Evolutionary conservation across 2,113 vertebrate genomes (phyloP).

Genomic region (Procavia capensis): DNA sequence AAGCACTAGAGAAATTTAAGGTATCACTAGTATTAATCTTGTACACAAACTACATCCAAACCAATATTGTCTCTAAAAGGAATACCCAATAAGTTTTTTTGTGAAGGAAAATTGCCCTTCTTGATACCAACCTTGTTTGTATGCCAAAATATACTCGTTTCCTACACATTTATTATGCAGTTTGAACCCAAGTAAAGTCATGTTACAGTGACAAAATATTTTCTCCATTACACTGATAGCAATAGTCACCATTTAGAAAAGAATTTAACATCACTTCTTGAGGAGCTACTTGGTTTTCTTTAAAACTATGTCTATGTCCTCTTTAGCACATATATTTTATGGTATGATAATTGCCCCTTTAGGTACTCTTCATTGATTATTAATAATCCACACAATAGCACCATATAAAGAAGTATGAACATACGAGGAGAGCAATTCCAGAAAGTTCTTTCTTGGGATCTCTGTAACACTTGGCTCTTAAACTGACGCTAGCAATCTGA

Average conservation of each 20-base stretch:
- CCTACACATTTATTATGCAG: neutral
- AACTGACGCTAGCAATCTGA: neutral
- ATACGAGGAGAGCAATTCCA: slow-evolving; percentile 43
- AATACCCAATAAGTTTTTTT: neutral
- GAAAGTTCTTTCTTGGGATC: slow-evolving; percentile 47
- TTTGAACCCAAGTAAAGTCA: slow-evolving; percentile 43
- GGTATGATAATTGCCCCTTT: neutral
- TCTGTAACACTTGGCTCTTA: neutral
- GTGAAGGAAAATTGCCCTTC: neutral
- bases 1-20: slow-evolving; percentile 1
- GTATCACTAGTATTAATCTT: neutral
- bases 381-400: slow-evolving; percentile 34
- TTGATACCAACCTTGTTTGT: neutral
- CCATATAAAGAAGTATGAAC: neutral
- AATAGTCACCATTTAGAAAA: slow-evolving; percentile 9
- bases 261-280: slow-evolving; percentile 34
- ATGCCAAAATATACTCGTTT: neutral
- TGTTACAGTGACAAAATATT: neutral
- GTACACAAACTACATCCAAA: neutral
- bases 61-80: slow-evolving; percentile 17
- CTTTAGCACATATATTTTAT: neutral
- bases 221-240: slow-evolving; percentile 2
- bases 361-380: slow-evolving; percentile 64
- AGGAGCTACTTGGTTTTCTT: neutral
- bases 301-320: neutral